phyloP scores from a whole-genome alignment of 2,888 invertebrate species.

The Dorcus hopei region DNA sequence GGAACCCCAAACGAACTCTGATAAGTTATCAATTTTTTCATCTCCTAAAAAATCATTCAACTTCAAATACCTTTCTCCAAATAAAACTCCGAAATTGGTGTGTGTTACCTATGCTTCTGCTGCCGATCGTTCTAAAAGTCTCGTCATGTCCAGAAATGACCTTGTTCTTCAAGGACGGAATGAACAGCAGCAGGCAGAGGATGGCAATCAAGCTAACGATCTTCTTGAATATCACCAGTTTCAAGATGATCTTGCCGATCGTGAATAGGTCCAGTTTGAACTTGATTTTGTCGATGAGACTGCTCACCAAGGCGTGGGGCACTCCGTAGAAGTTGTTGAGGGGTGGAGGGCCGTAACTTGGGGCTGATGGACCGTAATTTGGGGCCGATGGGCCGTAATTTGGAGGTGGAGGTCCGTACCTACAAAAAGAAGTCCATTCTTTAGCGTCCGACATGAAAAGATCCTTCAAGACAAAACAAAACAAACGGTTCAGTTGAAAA shows the following conservation, averaged over 20 bases:
- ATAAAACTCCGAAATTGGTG: neutral
- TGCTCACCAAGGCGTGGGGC: conserved; percentile 58
- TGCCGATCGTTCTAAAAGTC: conserved; percentile 1
- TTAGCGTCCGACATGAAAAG: neutral
- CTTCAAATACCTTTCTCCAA: neutral
- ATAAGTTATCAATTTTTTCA: conserved; percentile 20
- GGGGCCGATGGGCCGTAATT: conserved; percentile 29
- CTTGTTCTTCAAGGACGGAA: conserved; percentile 54
- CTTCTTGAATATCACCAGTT: conserved; percentile 76
- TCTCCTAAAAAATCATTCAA: conserved; percentile 10
- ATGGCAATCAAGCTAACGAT: conserved; percentile 76
- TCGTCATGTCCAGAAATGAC: conserved; percentile 19
- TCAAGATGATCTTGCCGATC: conserved; percentile 70
- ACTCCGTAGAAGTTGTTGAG: conserved; percentile 29
- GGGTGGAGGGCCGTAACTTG: conserved; percentile 31
- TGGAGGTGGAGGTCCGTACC: conserved; percentile 12
- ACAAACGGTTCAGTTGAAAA: too few relatives aligned
- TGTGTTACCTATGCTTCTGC: neutral
- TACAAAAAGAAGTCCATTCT: conserved; percentile 3
- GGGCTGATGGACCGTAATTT: conserved; percentile 19
- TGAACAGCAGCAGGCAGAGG: conserved; percentile 70
- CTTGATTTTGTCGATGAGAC: conserved; percentile 62
- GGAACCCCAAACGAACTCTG: conserved; percentile 21
- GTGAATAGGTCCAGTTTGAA: conserved; percentile 70
- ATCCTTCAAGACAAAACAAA: too few relatives aligned